phyloP scores from a whole-genome alignment of 2,797 vertebrate species.

The Paedocypris micromegethes region DNA sequence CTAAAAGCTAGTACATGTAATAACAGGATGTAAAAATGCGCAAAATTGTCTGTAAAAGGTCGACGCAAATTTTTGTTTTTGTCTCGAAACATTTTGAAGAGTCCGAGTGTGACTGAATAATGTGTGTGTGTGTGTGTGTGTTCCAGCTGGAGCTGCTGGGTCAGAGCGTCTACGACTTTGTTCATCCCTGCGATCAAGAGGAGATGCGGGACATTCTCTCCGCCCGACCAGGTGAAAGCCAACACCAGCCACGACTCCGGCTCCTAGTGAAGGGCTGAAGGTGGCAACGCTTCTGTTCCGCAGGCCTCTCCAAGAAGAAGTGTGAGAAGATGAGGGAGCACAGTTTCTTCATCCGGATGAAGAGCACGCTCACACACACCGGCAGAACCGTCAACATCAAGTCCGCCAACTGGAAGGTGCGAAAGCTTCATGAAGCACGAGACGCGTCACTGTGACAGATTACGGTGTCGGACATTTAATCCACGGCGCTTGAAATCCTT shows the following conservation, averaged over 20 bases:
- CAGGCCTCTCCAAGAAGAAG: conserved; percentile 69
- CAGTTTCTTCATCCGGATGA: conserved; percentile 80
- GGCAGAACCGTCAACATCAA: conserved; percentile 85
- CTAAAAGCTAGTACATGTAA: too few relatives aligned
- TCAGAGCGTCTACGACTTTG: conserved; percentile 81
- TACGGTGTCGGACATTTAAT: too few relatives aligned
- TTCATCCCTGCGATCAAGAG: conserved; percentile 85
- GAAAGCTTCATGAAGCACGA: background rate
- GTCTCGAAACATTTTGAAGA: too few relatives aligned
- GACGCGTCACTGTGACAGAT: too few relatives aligned
- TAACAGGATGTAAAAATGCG: too few relatives aligned
- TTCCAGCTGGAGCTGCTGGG: conserved; percentile 81
- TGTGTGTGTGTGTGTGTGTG: conserved; percentile 11
- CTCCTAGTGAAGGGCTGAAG: too few relatives aligned
- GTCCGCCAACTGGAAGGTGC: conserved; percentile 83
- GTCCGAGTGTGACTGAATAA: background rate
- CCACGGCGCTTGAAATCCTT: too few relatives aligned
- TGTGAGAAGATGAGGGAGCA: conserved; percentile 53
- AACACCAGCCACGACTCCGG: too few relatives aligned
- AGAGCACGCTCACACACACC: conserved; percentile 80
- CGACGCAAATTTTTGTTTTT: too few relatives aligned
- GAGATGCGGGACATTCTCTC: conserved; percentile 79
- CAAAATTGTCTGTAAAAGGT: too few relatives aligned
- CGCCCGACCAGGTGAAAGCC: conserved; percentile 65
- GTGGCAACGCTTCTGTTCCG: too few relatives aligned